A percentile compares a stretch with the other conserved stretches of the same genome.
Evolutionary conservation across 2,888 invertebrate genomes (phyloP).

Genomic region (Pseudoips prasinana): DNA sequence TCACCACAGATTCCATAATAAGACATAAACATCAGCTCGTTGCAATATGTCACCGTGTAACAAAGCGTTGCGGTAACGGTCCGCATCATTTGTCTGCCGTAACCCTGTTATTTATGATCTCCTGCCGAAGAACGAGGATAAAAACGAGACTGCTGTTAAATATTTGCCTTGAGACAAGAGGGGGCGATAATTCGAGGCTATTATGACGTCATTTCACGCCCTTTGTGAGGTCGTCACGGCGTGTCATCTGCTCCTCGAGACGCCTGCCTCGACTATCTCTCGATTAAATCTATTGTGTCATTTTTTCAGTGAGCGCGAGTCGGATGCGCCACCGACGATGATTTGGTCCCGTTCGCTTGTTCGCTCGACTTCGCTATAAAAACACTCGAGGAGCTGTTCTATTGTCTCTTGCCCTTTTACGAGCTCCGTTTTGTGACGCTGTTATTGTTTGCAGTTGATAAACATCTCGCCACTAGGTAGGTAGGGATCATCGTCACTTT

Average conservation of each 20-base stretch:
- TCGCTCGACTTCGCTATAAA: conserved; percentile 73
- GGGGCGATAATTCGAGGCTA: conserved; percentile 81
- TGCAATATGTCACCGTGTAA: conserved; percentile 72
- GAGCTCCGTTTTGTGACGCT: conserved; percentile 77
- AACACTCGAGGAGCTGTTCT: conserved; percentile 71
- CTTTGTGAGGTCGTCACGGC: conserved; percentile 78
- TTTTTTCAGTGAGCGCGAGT: conserved; percentile 74
- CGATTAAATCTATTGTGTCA: conserved; percentile 80
- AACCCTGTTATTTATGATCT: conserved; percentile 77
- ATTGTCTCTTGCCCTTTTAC: conserved; percentile 79
- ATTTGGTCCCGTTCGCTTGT: conserved; percentile 73
- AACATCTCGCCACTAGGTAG: conserved; percentile 79
- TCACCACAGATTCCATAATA: conserved; percentile 66
- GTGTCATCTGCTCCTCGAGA: conserved; percentile 81
- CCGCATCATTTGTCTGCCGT: conserved; percentile 72
- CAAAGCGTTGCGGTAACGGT: conserved; percentile 78
- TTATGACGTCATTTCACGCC: conserved; percentile 82
- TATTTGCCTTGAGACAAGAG: conserved; percentile 81
- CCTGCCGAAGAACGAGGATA: conserved; percentile 71
- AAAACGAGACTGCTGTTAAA: conserved; percentile 78
- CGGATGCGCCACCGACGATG: conserved; percentile 81
- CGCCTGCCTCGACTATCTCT: conserved; percentile 77
- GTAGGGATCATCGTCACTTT: conserved; percentile 78
- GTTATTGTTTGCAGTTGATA: conserved; percentile 82
- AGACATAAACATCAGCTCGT: conserved; percentile 76